Conservation (phyloP, 2,113 vertebrate species). For the Ornithorhynchus anatinus region DNA sequence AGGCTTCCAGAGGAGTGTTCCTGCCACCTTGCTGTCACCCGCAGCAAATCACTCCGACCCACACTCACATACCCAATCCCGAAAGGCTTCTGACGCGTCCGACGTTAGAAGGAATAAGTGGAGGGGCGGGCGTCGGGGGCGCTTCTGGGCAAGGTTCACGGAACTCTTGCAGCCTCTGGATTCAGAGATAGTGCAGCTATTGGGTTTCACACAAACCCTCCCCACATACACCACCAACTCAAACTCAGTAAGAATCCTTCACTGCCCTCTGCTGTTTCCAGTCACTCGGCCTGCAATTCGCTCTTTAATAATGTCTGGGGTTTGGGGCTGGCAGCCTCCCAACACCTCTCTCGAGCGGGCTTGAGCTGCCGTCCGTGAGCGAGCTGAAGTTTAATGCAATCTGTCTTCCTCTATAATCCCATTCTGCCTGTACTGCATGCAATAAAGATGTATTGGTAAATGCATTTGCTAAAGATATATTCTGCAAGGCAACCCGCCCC, state of each 20-base stretch:
- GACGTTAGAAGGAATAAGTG: not conserved
- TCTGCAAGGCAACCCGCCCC: slow-evolving; percentile 19
- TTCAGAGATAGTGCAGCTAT: not conserved
- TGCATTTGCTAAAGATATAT: slow-evolving; percentile 62
- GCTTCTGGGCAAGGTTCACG: not conserved
- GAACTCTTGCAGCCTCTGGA: not conserved
- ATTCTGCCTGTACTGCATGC: slow-evolving; percentile 46
- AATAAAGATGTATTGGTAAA: slow-evolving; percentile 67
- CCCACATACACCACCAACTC: not conserved
- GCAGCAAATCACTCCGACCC: not conserved
- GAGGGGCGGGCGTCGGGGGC: fast-evolving
- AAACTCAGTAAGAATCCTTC: slow-evolving; percentile 23
- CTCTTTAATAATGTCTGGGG: slow-evolving; percentile 23
- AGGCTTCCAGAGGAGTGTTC: not conserved
- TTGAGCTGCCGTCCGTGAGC: slow-evolving; percentile 57
- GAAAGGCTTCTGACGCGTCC: not conserved
- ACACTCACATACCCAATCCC: not conserved
- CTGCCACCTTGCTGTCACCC: not conserved
- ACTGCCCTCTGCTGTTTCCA: slow-evolving; percentile 57
- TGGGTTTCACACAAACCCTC: not conserved
- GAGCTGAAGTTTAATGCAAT: slow-evolving; percentile 62
- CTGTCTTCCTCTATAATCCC: slow-evolving; percentile 65
- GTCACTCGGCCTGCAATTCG: slow-evolving; percentile 37
- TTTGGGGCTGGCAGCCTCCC: slow-evolving; percentile 50
- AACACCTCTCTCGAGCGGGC: slow-evolving; percentile 40